A percentile compares a stretch with the other conserved stretches of the same genome.
Evolutionary conservation across 2,888 invertebrate genomes (phyloP).

Genomic region (Lypha dubia): DNA sequence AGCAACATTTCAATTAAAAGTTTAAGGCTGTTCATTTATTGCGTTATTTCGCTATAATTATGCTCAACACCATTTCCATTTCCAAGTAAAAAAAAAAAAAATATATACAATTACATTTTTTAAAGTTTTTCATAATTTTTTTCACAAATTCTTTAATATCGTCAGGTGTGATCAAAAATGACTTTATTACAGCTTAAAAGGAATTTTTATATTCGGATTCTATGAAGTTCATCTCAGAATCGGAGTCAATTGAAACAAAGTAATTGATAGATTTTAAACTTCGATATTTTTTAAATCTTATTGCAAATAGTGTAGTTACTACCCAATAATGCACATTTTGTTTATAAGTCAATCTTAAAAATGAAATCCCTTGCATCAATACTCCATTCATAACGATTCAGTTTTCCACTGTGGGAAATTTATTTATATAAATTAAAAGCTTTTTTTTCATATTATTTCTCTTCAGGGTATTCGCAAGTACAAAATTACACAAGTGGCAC

Average conservation of each 20-base stretch:
- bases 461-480: slow-evolving; percentile 8
- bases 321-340: slow-evolving; percentile 26
- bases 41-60: neutral
- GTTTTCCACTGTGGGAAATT: slow-evolving; percentile 39
- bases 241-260: too few species aligned
- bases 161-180: too few species aligned
- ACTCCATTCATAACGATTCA: slow-evolving; percentile 34
- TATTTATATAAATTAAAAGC: slow-evolving; percentile 29
- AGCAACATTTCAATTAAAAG: slow-evolving; percentile 38
- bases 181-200: too few species aligned
- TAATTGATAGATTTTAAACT: too few species aligned
- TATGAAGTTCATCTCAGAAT: too few species aligned
- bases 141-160: too few species aligned
- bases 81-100: neutral
- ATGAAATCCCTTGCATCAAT: slow-evolving; percentile 44
- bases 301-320: slow-evolving; percentile 14
- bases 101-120: too few species aligned
- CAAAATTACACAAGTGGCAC: slow-evolving; percentile 9
- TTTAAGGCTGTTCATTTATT: slow-evolving; percentile 13
- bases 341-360: neutral
- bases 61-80: slow-evolving; percentile 11
- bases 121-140: too few species aligned
- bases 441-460: slow-evolving; percentile 39
- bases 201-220: too few species aligned
- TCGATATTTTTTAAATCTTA: neutral